Base-by-base conservation (phyloP, 23 tunicate species). In the Clavelina lepadiformis region DNA sequence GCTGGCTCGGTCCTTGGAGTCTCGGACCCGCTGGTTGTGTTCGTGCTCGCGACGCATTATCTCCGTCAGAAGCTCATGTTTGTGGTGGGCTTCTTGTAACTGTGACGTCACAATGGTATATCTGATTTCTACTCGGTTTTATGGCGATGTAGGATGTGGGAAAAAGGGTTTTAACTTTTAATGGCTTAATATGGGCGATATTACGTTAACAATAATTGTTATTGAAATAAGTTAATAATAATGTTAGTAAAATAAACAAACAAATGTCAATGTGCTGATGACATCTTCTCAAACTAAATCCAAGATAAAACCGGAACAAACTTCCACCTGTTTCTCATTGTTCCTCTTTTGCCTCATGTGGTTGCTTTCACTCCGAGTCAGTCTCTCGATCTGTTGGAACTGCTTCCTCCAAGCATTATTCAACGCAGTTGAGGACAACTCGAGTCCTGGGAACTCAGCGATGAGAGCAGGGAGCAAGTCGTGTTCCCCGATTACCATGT, bases 351-450 rank as follows among this genome's bases (percentile, higher is more conserved):
- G 54, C 33, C 56, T 41, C 32, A 25, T 56, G 53, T 89, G 89
- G 38, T 80, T 61, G 31, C 54, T 32, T 29, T 73, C 69, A n/a
- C 52, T 37, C 21, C 58, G 46, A 1, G 89, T 89, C 33, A 89
- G 68, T 27, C 33, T 63, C 65, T 89, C 97, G 24, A 89, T 81
- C 61, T 89, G 89, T 28, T 89, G 79, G 33, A 89, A 89, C 61
- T 89, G 89, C 63, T 81, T 89, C 59, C 60, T 91, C 97, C 97
- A 89, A 24, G 86, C 86, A 34, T 75, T 77, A 65, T 89, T 77
- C 31, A 89, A 66, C 5, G 75, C 37, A 19, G 73, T 52, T 1
- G 84, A 45, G 2, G 97, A 73, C 5, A 89, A 69, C 31, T 75
- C 74, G 13, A 89, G 63, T 6, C 86, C 91, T 1, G 97, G 97